Percentiles rank a stretch among this genome's conserved stretches.
phyloP scores from a whole-genome alignment of 2,113 vertebrate species.

The Myocastor coypus region DNA sequence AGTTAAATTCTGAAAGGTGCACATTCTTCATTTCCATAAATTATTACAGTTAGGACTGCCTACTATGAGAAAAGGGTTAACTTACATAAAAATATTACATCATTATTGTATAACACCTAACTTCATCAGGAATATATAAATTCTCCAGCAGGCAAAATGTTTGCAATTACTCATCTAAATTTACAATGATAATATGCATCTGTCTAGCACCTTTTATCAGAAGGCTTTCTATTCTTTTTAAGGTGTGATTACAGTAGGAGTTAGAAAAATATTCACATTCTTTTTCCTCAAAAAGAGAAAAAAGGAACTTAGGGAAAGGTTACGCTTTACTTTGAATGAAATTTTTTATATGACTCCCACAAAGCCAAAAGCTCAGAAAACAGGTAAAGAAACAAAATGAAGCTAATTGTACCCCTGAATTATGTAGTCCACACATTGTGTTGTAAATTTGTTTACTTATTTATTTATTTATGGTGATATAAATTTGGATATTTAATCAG shows the following conservation, averaged over 20 bases:
- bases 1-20: neutral
- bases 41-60: neutral
- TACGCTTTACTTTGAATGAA: constrained; percentile 28
- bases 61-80: constrained; percentile 53
- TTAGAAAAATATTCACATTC: constrained; percentile 22
- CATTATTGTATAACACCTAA: constrained; percentile 59
- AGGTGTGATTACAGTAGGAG: constrained; percentile 29
- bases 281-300: constrained; percentile 22
- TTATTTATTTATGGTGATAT: neutral
- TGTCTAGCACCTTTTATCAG: constrained; percentile 40
- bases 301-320: constrained; percentile 13
- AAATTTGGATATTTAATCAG: neutral
- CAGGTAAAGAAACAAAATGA: neutral
- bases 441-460: neutral
- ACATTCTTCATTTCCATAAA: constrained; percentile 38
- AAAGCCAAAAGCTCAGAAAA: neutral
- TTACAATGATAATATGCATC: constrained; percentile 54
- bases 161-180: constrained; percentile 64
- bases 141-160: constrained; percentile 37
- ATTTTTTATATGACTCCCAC: neutral
- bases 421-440: neutral
- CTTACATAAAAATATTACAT: constrained; percentile 48
- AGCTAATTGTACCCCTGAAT: neutral
- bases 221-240: constrained; percentile 51
- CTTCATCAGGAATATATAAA: constrained; percentile 41